A percentile compares a stretch with the other conserved stretches of the same genome.
These are phyloP conservation scores for Benitochromis conjunctus DNA, from an alignment of 2,113 vertebrate genomes.

Conservation along the genomic window DNA sequence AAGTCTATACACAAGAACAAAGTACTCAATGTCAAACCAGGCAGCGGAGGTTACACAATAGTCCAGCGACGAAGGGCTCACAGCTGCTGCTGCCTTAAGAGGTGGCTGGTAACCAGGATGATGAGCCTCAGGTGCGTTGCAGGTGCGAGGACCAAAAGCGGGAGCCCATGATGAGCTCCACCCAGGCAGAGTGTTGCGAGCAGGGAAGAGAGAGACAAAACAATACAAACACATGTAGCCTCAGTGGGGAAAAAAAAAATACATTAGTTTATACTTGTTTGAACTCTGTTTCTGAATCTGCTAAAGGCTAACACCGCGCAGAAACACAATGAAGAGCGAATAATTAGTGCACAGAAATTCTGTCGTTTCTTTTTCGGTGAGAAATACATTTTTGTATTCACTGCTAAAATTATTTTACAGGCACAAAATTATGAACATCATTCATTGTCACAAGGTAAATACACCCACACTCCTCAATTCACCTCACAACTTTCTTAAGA, in stretches of 20 bases:
- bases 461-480: accelerated
- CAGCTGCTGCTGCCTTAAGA: no score
- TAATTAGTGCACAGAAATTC: neutral
- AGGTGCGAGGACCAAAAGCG: no score
- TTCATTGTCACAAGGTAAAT: accelerated
- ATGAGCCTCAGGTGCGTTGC: no score
- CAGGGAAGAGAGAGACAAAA: no score
- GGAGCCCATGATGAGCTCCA: no score
- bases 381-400: neutral
- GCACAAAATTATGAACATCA: neutral
- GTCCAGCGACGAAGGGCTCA: no score
- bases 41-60: no score
- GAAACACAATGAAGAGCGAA: neutral
- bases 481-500: accelerated
- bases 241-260: neutral
- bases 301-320: neutral
- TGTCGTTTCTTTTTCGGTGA: neutral
- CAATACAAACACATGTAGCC: no score
- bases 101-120: no score
- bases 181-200: no score
- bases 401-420: neutral
- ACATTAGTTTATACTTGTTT: neutral
- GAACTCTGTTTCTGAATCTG: neutral
- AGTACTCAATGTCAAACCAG: no score
- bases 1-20: no score